Evolutionary conservation across 2,888 invertebrate species (phyloP).

Genomic region (Beris morrisii): DNA sequence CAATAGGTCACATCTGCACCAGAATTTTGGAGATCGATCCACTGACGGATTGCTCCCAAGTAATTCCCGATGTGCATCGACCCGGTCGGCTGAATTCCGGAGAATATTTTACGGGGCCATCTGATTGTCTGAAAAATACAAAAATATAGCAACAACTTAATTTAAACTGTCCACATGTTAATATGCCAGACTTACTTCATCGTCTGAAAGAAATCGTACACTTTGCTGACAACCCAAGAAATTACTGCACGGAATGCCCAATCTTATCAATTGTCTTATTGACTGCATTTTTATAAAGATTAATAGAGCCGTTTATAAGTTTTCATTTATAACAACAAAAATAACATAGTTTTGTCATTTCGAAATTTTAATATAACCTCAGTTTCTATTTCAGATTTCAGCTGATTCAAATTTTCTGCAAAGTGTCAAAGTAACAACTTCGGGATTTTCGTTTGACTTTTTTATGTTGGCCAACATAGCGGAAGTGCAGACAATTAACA

Average conservation of each 20-base stretch:
- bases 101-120: conserved; percentile 72
- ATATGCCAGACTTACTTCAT: conserved; percentile 20
- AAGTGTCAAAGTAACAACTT: too few species aligned
- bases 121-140: conserved; percentile 8
- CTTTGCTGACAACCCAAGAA: not conserved
- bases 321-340: too few species aligned
- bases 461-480: too few species aligned
- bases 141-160: not conserved
- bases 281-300: not conserved
- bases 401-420: too few species aligned
- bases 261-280: conserved; percentile 4
- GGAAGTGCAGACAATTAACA: too few species aligned
- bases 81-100: conserved; percentile 97
- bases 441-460: too few species aligned
- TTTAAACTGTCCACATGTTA: not conserved
- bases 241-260: not conserved
- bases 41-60: conserved; percentile 87
- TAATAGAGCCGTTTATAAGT: too few species aligned
- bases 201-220: conserved; percentile 29
- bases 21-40: conserved; percentile 77
- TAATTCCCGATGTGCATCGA: conserved; percentile 95
- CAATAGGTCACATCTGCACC: conserved; percentile 74
- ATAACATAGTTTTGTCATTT: too few species aligned
- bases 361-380: too few species aligned
- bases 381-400: too few species aligned